Conservation (phyloP, 2,113 vertebrate genomes). For the Percopsis transmontana region DNA sequence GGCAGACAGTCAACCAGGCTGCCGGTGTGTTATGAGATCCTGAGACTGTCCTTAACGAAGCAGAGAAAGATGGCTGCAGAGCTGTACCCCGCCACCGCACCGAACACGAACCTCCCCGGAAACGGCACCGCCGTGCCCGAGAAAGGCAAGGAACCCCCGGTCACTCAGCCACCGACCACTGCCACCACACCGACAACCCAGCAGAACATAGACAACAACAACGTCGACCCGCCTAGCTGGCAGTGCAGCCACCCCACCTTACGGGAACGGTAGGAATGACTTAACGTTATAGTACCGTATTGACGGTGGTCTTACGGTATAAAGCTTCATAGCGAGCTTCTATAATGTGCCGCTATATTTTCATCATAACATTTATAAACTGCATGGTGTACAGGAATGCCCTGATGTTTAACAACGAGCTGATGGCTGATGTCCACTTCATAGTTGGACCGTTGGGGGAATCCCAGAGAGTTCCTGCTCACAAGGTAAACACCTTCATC, state of each 20-base stretch:
- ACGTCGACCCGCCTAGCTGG: conserved; percentile 87
- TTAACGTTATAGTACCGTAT: not conserved
- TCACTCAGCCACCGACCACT: conserved; percentile 74
- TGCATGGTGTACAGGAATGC: conserved; percentile 83
- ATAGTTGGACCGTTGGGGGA: conserved; percentile 87
- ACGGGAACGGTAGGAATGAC: conserved; percentile 84
- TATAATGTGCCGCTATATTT: not conserved
- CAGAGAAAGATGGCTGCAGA: conserved; percentile 94
- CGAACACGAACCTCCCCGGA: conserved; percentile 78
- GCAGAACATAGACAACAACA: conserved; percentile 91
- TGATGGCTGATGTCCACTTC: conserved; percentile 98
- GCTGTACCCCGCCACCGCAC: conserved; percentile 81
- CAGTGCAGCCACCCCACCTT: conserved; percentile 90
- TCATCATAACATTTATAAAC: not conserved
- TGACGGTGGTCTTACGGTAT: not conserved
- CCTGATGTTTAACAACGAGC: conserved; percentile 98
- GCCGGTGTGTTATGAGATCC: conserved; percentile 83
- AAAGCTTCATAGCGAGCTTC: not conserved
- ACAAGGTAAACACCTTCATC: conserved; percentile 86
- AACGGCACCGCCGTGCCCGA: conserved; percentile 77
- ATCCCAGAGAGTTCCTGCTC: conserved; percentile 88
- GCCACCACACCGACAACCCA: conserved; percentile 77
- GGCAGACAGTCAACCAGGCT: conserved; percentile 75
- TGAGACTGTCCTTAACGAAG: conserved; percentile 76
- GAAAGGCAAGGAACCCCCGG: conserved; percentile 80